phyloP scores from a whole-genome alignment of 2,113 vertebrate genomes.

The Acrocephalus arundinaceus region DNA sequence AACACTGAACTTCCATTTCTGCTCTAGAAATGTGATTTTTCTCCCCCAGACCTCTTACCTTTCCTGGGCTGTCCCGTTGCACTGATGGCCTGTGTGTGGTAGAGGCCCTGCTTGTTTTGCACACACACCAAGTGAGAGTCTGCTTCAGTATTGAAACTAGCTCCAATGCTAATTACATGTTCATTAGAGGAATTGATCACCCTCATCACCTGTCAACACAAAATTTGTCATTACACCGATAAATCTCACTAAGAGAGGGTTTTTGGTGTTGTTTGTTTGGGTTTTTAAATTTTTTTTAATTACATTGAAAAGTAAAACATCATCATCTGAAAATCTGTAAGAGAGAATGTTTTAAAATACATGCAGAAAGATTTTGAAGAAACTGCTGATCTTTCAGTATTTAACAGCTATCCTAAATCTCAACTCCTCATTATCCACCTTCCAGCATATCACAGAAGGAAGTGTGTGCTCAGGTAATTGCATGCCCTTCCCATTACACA shows the following conservation, averaged over 20 bases:
- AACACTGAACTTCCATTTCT: not conserved
- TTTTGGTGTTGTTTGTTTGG: not conserved
- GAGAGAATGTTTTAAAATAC: not conserved
- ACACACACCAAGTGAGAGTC: constrained; percentile 94
- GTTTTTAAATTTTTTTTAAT: not conserved
- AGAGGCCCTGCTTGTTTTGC: constrained; percentile 86
- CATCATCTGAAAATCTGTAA: not conserved
- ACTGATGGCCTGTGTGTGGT: constrained; percentile 90
- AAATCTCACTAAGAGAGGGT: not conserved
- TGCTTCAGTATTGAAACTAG: constrained; percentile 85
- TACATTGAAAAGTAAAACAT: not conserved
- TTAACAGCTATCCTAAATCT: not conserved
- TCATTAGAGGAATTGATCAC: constrained; percentile 89
- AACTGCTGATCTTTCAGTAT: not conserved
- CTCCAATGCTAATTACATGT: constrained; percentile 92
- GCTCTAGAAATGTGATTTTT: not conserved
- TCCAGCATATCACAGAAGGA: not conserved
- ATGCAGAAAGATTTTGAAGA: not conserved
- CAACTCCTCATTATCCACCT: not conserved
- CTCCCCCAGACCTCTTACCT: constrained; percentile 71
- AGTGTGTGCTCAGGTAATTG: not conserved
- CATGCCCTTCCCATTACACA: no score
- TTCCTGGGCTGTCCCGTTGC: constrained; percentile 83
- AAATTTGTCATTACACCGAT: not conserved
- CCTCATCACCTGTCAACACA: constrained; percentile 83